These are phyloP conservation scores for Drosophila nigrodunni DNA, from an alignment of 1,140 invertebrate genomes.

Conservation along the genomic window DNA sequence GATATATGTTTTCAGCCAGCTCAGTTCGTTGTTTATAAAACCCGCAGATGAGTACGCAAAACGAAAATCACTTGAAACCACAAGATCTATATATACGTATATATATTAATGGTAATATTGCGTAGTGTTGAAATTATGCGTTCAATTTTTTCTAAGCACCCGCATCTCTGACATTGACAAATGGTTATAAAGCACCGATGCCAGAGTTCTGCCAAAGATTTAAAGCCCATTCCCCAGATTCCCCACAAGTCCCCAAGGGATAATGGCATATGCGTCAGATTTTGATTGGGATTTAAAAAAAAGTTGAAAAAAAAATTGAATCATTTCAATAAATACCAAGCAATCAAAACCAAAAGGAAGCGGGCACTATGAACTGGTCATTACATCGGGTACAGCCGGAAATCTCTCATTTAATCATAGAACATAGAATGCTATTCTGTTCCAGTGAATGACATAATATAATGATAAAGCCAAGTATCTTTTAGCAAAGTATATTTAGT, in stretches of 20 bases:
- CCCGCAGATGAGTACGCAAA: constrained; percentile 27
- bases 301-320: constrained; percentile 2
- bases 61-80: constrained; percentile 5
- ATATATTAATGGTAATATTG: constrained; percentile 4
- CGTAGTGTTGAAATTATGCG: neutral
- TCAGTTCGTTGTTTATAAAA: neutral
- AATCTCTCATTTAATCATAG: constrained; percentile 9
- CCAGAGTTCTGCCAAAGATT: constrained; percentile 15
- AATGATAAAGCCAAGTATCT: constrained; percentile 9
- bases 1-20: neutral
- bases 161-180: constrained; percentile 22
- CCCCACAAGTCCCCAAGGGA: neutral
- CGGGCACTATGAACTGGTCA: neutral
- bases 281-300: constrained; percentile 4
- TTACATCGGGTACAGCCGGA: constrained; percentile 13
- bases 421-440: neutral
- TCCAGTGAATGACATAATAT: constrained; percentile 18
- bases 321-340: constrained; percentile 11
- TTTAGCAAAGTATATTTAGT: constrained; percentile 6
- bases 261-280: constrained; percentile 17
- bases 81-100: constrained; percentile 26
- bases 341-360: neutral
- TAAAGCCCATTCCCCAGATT: constrained; percentile 2
- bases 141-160: neutral
- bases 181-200: constrained; percentile 11